These are phyloP conservation scores for Chascanopsetta lugubris DNA, from an alignment of 2,113 vertebrate species.

Conservation along the genomic window DNA sequence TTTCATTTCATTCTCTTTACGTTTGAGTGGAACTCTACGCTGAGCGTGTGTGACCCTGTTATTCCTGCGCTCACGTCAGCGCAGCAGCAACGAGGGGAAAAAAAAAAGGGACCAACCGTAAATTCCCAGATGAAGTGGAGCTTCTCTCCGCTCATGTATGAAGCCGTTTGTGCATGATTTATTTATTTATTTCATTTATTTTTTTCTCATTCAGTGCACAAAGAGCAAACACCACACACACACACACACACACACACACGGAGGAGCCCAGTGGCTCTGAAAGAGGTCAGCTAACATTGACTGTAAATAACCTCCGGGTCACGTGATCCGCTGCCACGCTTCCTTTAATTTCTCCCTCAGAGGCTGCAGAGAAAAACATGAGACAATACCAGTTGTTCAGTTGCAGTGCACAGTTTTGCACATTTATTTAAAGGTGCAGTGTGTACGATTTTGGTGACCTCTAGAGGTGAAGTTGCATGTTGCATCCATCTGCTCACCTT, in stretches of 20 bases:
- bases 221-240: slow-evolving; percentile 22
- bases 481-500: too few species aligned
- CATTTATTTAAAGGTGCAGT: too few species aligned
- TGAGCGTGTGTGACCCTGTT: too few species aligned
- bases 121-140: slow-evolving; percentile 12
- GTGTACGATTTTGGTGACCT: too few species aligned
- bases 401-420: background rate
- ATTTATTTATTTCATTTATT: slow-evolving; percentile 6
- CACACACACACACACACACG: too few species aligned
- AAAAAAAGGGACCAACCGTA: too few species aligned
- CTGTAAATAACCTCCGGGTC: slow-evolving; percentile 43
- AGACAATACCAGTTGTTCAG: background rate
- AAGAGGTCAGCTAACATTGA: slow-evolving; percentile 68
- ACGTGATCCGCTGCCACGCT: background rate
- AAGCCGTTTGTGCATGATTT: slow-evolving; percentile 20
- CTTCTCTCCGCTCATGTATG: background rate
- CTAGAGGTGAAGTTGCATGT: too few species aligned
- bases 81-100: too few species aligned
- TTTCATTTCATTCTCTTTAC: too few species aligned
- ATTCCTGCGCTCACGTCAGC: too few species aligned
- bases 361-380: background rate
- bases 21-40: too few species aligned
- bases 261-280: slow-evolving; percentile 49
- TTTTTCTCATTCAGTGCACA: slow-evolving; percentile 18
- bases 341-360: background rate